Percentiles rank a stretch among this genome's conserved stretches.
Conservation (phyloP, 1,140 invertebrate genomes). For the Phortica variegata region DNA sequence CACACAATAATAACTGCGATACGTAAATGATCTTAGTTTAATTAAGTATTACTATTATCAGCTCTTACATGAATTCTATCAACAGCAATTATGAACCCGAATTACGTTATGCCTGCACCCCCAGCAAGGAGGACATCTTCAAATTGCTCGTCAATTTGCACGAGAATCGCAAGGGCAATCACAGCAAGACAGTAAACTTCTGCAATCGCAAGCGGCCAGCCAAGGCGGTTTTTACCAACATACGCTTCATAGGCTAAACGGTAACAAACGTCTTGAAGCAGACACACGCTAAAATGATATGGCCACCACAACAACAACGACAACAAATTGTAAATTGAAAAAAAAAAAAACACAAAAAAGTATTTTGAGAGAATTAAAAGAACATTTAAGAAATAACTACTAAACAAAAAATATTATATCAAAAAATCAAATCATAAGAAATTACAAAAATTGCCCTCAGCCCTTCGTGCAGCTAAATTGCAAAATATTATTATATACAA, state of each 20-base stretch:
- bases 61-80: constrained; percentile 55
- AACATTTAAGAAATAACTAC: not conserved
- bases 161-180: constrained; percentile 61
- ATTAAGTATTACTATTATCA: constrained; percentile 49
- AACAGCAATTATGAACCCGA: constrained; percentile 62
- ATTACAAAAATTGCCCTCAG: too few relatives aligned
- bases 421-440: too few relatives aligned
- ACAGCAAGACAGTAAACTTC: constrained; percentile 62
- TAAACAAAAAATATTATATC: constrained; percentile 4
- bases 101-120: constrained; percentile 61
- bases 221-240: constrained; percentile 63
- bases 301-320: not conserved
- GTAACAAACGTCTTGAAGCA: not conserved
- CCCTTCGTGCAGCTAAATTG: too few relatives aligned
- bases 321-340: not conserved
- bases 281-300: not conserved
- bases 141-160: constrained; percentile 63
- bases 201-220: constrained; percentile 65
- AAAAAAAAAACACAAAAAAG: constrained; percentile 9
- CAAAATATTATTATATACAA: too few relatives aligned
- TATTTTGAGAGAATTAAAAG: not conserved
- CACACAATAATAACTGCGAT: too few relatives aligned
- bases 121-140: constrained; percentile 63
- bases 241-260: constrained; percentile 62
- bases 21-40: constrained; percentile 34